Evolutionary conservation across 2,888 invertebrate genomes (phyloP), one percentile per base, ranked within the genome.

Genomic region (Arge pagana): DNA sequence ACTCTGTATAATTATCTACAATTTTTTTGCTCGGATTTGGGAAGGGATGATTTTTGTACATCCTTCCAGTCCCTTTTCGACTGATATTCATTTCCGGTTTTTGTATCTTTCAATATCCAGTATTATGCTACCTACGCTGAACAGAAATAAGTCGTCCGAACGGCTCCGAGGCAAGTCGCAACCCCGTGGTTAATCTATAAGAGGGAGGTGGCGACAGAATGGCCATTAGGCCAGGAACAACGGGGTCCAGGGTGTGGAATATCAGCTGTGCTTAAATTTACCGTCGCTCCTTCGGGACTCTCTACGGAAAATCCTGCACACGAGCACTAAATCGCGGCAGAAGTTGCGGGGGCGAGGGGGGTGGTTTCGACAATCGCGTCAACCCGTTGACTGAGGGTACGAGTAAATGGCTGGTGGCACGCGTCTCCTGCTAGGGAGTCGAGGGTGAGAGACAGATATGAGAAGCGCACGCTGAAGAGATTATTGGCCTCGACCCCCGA

Each of bases 11-110:
- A n/a, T n/a, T n/a, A n/a, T n/a, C n/a, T n/a, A n/a, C n/a, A n/a
- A n/a, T n/a, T n/a, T n/a, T n/a, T n/a, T n/a, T n/a, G n/a, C n/a
- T n/a, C n/a, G n/a, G n/a, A n/a, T n/a, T n/a, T n/a, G n/a, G n/a
- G n/a, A n/a, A n/a, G n/a, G n/a, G n/a, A n/a, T n/a, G n/a, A 33
- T 35, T 45, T 35, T 45, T 45, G 33, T 45, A 45, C 45, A 23
- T 43, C 23, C 23, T 45, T 35, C 35, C 45, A 35, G 19, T 45
- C 35, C 45, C 45, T 45, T 31, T 5, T n/a, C 19, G 30, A 30
- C 28, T 19, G 19, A 19, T 18, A 30, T 18, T 6, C n/a, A 11
- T 8, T 39, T n/a, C n/a, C n/a, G n/a, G n/a, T n/a, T n/a, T n/a
- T n/a, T n/a, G n/a, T n/a, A n/a, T n/a, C 15, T 15, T 11, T 21